Percentiles rank a stretch among this genome's conserved stretches.
Conservation (phyloP, 1,140 invertebrate species). For the Aethina tumida region DNA sequence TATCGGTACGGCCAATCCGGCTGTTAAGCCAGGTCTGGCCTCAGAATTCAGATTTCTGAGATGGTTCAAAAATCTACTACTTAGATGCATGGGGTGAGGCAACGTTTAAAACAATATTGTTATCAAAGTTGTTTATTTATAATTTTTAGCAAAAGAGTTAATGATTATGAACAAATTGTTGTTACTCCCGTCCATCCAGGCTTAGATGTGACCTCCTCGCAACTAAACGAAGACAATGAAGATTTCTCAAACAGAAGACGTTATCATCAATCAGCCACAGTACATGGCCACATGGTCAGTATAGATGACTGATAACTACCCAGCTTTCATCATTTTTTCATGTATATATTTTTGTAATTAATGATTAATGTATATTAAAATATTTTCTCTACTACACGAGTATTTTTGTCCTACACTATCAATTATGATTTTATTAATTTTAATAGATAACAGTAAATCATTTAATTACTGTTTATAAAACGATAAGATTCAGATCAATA, state of each 20-base stretch:
- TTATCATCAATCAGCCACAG: slow-evolving; percentile 82
- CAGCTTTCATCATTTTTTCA: slow-evolving; percentile 2
- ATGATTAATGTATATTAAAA: too few species aligned
- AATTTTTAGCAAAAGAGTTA: slow-evolving; percentile 53
- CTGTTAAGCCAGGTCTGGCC: slow-evolving; percentile 82
- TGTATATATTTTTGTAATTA: slow-evolving; percentile 18
- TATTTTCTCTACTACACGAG: too few species aligned
- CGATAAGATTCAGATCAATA: too few species aligned
- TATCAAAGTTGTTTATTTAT: slow-evolving; percentile 4
- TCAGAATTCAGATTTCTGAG: slow-evolving; percentile 79
- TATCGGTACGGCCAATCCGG: slow-evolving; percentile 87
- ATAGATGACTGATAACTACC: slow-evolving; percentile 38
- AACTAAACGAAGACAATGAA: slow-evolving; percentile 89
- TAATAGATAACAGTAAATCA: too few species aligned
- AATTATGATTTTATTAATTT: too few species aligned
- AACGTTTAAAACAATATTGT: slow-evolving; percentile 1
- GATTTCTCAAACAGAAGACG: slow-evolving; percentile 83
- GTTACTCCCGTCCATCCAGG: slow-evolving; percentile 78
- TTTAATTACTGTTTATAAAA: too few species aligned
- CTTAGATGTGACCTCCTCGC: slow-evolving; percentile 69
- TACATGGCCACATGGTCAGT: slow-evolving; percentile 64
- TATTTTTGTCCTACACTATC: too few species aligned
- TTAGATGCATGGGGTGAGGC: slow-evolving; percentile 69
- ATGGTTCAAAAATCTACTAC: slow-evolving; percentile 67
- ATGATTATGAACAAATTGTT: slow-evolving; percentile 82